Base-by-base conservation (phyloP, 2,888 invertebrate species). In the Tholera decimalis region DNA sequence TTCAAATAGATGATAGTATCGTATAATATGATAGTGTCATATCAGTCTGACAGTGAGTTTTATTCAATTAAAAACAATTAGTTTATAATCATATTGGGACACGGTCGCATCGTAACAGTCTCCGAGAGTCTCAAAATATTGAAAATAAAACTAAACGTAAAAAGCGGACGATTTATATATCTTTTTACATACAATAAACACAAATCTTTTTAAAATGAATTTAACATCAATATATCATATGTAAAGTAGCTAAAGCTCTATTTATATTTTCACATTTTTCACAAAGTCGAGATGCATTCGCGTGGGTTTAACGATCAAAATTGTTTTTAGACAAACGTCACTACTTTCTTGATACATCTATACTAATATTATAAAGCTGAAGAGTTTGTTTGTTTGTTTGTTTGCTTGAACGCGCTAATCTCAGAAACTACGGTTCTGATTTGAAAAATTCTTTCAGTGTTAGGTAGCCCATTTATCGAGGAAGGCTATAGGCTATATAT, bases 311-410 rank as follows among this genome's bases (percentile, higher is more conserved):
- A 15, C 13, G 26, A 33, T 35, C 28, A 18, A 6, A 11, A 39
- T 44, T 28, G 8, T 44, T 37, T 30, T 9, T 30, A 33, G 22
- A 37, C 44, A 26, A 13, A 46, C 69, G 59, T 69, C 50, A 69
- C n/a, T 65, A 26, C 15, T 9, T 20, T 47, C 15, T 18, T 35
- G 8, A n/a, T 26, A 20, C 4, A 37, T 50, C 30, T 59, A 30
- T n/a, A 37, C n/a, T n/a, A 43, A 30, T 15, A 2, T 46, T 5
- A 44, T 22, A 9, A 37, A 1, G 6, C 8, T 30, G n/a, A n/a
- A n/a, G n/a, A n/a, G n/a, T n/a, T n/a, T n/a, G n/a, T n/a, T n/a
- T n/a, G n/a, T n/a, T n/a, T n/a, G n/a, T n/a, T n/a, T n/a, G n/a
- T n/a, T n/a, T n/a, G n/a, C n/a, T n/a, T n/a, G n/a, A n/a, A n/a